phyloP scores from a whole-genome alignment of 2,888 invertebrate species.

The Ochropleura leucogaster region DNA sequence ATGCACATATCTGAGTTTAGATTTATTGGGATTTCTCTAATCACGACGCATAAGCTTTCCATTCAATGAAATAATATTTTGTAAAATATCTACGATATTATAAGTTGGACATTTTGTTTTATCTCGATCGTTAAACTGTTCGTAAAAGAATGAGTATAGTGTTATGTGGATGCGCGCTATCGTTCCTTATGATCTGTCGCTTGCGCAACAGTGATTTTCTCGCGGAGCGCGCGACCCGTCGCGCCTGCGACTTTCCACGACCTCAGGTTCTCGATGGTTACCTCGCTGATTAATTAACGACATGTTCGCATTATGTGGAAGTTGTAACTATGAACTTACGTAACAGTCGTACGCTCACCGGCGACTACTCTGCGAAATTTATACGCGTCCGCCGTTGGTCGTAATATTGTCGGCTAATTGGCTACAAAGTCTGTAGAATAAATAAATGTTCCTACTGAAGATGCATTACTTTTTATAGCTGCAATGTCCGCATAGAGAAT shows the following conservation, averaged over 20 bases:
- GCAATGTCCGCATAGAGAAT: conserved; percentile 30
- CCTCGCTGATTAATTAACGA: conserved; percentile 65
- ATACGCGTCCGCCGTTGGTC: conserved; percentile 20
- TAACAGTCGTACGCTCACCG: conserved; percentile 34
- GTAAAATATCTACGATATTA: conserved; percentile 10
- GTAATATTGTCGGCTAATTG: conserved; percentile 33
- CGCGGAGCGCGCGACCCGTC: conserved; percentile 63
- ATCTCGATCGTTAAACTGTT: conserved; percentile 17
- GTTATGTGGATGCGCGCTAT: conserved; percentile 39
- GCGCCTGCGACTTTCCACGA: conserved; percentile 77
- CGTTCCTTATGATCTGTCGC: conserved; percentile 54
- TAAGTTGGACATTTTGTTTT: conserved; percentile 35
- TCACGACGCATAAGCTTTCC: conserved; percentile 38
- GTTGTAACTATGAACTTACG: conserved; percentile 47
- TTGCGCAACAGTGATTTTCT: conserved; percentile 73
- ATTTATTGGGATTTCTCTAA: conserved; percentile 50
- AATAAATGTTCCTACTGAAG: conserved; percentile 26
- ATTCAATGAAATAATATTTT: conserved; percentile 16
- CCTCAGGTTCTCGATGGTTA: conserved; percentile 67
- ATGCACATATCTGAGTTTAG: conserved; percentile 35
- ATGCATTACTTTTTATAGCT: conserved; percentile 22
- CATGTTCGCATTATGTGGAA: conserved; percentile 54
- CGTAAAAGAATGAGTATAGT: conserved; percentile 10
- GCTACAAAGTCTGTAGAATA: conserved; percentile 1
- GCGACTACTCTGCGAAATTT: conserved; percentile 38